Base-by-base conservation (phyloP, 2,888 invertebrate species). In the Euzetes globulus region DNA sequence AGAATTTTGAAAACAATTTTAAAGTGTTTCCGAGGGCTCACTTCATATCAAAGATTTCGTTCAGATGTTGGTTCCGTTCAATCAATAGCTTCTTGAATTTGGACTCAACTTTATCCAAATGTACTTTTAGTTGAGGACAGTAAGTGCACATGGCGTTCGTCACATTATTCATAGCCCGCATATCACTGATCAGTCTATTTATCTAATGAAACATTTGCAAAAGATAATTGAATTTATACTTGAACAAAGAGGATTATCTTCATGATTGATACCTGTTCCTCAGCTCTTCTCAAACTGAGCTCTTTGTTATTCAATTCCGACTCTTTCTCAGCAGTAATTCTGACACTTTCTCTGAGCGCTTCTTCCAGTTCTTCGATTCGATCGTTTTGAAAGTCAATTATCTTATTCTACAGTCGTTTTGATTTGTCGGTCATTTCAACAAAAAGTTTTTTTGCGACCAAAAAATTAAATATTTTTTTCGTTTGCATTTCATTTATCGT, bases 301-400 rank as follows among this genome's bases (percentile, higher is more conserved):
- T 85, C 84, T 78, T 84, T 84, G 76, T 85, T 83, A 25, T 82
- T 82, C 77, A 85, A 80, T 72, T 83, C 83, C 79, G 85, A 82
- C 79, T 86, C 86, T 72, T 85, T 79, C 78, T 86, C 84, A 19
- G 85, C 85, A 19, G 85, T 85, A 71, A 86, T 85, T 77, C 82
- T 82, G 3, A 86, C 89, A 77, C 91, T 92, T 82, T 92, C 91
- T 76, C 91, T 87, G 76, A 94, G 84, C 25, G 93, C 93, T 79
- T 91, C 90, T 82, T 92, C 92, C 79, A 94, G 83, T 81, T 92
- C 91, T 80, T 88, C 87, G 73, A 93, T 90, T 78, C 89, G 85
- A 77, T 86, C 87, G 75, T 88, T 86, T 82, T 88, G 89, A 76
- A 83, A 78, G 77, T 86, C 78, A 76, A 80, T 72, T 75, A 77